Evolutionary conservation across 2,888 invertebrate species (phyloP).

Genomic region (Sycophila texana): DNA sequence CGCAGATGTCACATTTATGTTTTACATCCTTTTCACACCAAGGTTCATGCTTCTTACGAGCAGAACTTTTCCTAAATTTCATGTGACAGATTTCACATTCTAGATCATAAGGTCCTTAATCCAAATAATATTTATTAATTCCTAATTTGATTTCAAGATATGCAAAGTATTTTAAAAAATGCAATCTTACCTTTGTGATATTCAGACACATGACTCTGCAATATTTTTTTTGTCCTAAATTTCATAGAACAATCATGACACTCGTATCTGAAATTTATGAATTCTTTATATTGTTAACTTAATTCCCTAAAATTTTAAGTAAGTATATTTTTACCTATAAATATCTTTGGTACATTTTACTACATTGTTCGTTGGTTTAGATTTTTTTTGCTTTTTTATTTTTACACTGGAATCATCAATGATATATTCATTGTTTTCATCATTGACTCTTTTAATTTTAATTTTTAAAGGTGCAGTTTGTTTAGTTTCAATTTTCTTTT

Average conservation of each 20-base stretch:
- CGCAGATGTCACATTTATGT: constrained; percentile 46
- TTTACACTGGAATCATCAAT: constrained; percentile 37
- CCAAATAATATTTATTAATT: constrained; percentile 7
- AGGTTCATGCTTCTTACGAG: constrained; percentile 48
- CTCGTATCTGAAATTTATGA: constrained; percentile 39
- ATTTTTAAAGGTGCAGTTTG: constrained; percentile 39
- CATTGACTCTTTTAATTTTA: constrained; percentile 51
- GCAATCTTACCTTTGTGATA: constrained; percentile 49
- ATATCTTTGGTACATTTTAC: constrained; percentile 34
- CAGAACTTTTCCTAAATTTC: constrained; percentile 53
- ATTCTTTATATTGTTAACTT: too few species aligned
- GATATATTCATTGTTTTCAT: constrained; percentile 44
- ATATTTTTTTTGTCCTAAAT: constrained; percentile 49
- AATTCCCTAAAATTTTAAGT: too few species aligned
- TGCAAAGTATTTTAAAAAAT: background rate
- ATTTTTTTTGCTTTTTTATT: constrained; percentile 18
- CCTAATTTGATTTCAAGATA: background rate
- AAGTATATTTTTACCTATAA: constrained; percentile 19
- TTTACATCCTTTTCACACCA: constrained; percentile 44
- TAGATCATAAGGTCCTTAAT: constrained; percentile 51
- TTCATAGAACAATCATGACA: constrained; percentile 46
- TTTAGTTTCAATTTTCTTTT: constrained; percentile 1
- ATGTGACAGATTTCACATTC: constrained; percentile 55
- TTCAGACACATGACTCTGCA: constrained; percentile 52
- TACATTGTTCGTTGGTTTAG: too few species aligned